Evolutionary conservation across 2,888 invertebrate genomes (phyloP), one percentile per base, ranked within the genome.

Genomic region (Homarus gammarus): DNA sequence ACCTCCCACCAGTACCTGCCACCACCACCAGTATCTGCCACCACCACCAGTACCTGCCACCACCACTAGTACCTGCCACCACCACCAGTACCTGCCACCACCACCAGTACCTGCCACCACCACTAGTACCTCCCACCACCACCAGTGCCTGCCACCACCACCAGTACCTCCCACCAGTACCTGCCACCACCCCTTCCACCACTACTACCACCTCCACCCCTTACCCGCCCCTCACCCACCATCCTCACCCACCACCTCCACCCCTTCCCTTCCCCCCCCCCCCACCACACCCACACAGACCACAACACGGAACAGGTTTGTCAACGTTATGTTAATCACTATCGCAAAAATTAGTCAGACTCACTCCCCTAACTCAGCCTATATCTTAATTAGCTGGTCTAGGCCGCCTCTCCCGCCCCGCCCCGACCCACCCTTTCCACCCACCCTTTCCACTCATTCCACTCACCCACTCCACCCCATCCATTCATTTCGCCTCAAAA

Each of bases 301-400:
- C 49, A 31, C 82, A 49, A 49, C 27, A 44, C 33, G 56, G 84
- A 75, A 75, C 77, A 64, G 84, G 77, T 77, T 64, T 44, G 44
- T 40, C 64, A 22, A 61, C 75, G 38, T 77, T 77, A 64, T 44
- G 84, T 77, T 85, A 77, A 77, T 85, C 64, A 22, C 44, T 85
- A 85, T 81, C 87, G 33, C 72, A 73, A 73, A 81, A 73, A 87
- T 87, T 87, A 87, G 87, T 87, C 87, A 56, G 40, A 38, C 44
- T 87, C 81, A 49, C 72, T 51, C 81, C n/a, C 79, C 33, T 38
- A 79, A 81, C 81, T 40, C 22, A n/a, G 56, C 22, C 72, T 49
- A 78, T 81, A 87, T 87, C 87, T 87, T 87, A 87, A 87, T 87
- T 87, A 87, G 79, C 40, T 33, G 27, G 36, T 31, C 12, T 79